Base-by-base conservation (phyloP, 2,113 vertebrate genomes). In the Scytalopus superciliaris region DNA sequence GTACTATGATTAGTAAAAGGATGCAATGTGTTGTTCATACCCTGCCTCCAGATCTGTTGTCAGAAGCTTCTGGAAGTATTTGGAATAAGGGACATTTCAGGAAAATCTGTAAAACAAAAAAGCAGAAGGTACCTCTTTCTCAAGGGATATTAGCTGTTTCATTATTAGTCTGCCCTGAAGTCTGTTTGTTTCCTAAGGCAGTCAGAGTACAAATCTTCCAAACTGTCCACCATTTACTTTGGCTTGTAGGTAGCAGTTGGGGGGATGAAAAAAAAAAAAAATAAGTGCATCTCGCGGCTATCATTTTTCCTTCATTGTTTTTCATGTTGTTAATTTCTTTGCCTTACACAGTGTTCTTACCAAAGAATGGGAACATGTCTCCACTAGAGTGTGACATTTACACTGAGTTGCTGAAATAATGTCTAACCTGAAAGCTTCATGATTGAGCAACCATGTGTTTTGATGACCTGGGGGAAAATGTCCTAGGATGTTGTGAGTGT, bases 61-160 rank as follows among this genome's bases (percentile, higher is more conserved):
- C 82, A 73, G 90, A 97, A 95, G 40, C 44, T 85, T 80, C 92
- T 94, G 67, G 80, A 96, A 95, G 31, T 55, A 82, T 57, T 88
- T 96, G 81, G 83, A 86, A 66, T 81, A 86, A 84, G 28, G 31
- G 66, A 86, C 53, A 79, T 95, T 84, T 66, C 67, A 93, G 60
- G 42, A 52, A 90, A 85, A 73, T 53, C 18, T 87, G 39, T 76
- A 30, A 83, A 64, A 76, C 75, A 49, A 91, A 84, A 69, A 67
- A 91, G 68, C 39, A 91, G 77, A 92, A 92, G 56, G 25, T 87
- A 56, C 23, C 7, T 76, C 53, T 78, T 94, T 93, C 57, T 66
- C 56, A 81, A 87, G 30, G 31, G 44, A 8, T 68, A 28, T 72
- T 93, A 52, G 35, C 22, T 70, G 5, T 86, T 92, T 68, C 47